Percentiles rank a stretch among this genome's conserved stretches.
Conservation (phyloP, 2,113 vertebrate species). For the Deroptyus accipitrinus region DNA sequence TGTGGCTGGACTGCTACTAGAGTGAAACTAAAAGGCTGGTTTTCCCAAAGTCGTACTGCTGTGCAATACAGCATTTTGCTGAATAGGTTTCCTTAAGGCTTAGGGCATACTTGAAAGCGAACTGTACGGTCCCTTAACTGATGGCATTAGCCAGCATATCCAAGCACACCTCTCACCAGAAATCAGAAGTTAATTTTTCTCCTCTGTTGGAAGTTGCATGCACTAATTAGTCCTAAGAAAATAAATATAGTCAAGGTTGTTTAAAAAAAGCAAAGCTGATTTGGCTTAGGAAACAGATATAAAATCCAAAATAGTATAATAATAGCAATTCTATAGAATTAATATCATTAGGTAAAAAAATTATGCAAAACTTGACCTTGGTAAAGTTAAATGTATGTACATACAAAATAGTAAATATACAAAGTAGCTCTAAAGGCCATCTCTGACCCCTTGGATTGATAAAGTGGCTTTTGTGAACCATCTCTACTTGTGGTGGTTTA, state of each 20-base stretch:
- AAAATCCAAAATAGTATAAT: background rate
- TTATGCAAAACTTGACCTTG: background rate
- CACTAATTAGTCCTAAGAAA: slow-evolving; percentile 10
- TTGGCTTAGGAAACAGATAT: background rate
- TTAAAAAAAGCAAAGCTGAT: background rate
- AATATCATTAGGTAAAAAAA: background rate
- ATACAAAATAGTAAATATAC: background rate
- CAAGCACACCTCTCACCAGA: slow-evolving; percentile 12
- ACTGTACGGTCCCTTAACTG: background rate
- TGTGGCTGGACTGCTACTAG: background rate
- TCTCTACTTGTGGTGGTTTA: background rate
- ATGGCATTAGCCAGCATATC: background rate
- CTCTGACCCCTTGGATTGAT: background rate
- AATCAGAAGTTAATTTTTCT: slow-evolving; percentile 33
- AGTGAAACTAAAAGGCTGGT: background rate
- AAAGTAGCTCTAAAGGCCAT: background rate
- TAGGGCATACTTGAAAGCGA: background rate
- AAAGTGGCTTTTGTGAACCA: background rate
- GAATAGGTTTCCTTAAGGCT: background rate
- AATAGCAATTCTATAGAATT: background rate
- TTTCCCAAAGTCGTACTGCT: background rate
- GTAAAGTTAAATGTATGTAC: background rate
- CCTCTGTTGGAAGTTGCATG: slow-evolving; percentile 38
- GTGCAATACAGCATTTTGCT: background rate
- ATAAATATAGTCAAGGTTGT: background rate